A percentile compares a stretch with the other conserved stretches of the same genome.
Conservation (phyloP, 2,797 vertebrate species). For the Halcyon chelicuti region DNA sequence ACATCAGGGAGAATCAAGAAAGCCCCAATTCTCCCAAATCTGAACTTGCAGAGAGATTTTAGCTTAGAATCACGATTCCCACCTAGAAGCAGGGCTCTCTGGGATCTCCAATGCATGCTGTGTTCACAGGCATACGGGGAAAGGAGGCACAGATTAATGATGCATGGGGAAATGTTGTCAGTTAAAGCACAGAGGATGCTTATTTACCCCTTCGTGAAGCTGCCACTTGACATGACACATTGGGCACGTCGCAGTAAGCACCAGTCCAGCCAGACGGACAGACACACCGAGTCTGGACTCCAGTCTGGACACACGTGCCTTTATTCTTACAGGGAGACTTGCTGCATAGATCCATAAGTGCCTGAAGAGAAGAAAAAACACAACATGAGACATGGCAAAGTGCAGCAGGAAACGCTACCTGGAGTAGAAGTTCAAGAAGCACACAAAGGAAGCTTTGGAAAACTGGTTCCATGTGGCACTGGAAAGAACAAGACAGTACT, state of each 20-base stretch:
- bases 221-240: constrained; percentile 86
- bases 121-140: background rate
- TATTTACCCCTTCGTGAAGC: constrained; percentile 83
- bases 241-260: constrained; percentile 91
- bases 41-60: background rate
- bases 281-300: constrained; percentile 84
- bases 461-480: background rate
- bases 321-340: constrained; percentile 88
- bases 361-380: constrained; percentile 73
- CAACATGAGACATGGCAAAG: background rate
- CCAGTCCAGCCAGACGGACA: constrained; percentile 88
- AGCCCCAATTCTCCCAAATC: background rate
- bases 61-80: background rate
- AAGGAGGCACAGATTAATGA: background rate
- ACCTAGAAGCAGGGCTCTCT: background rate
- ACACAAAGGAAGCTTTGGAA: background rate
- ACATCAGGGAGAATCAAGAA: background rate
- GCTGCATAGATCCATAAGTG: constrained; percentile 87
- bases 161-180: background rate
- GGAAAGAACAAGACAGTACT: background rate
- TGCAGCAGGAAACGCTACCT: background rate
- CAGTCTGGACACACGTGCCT: constrained; percentile 87
- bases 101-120: background rate
- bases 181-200: background rate
- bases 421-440: background rate